Evolutionary conservation across 2,888 invertebrate genomes (phyloP), one percentile per base, ranked within the genome.

Genomic region (Apamea epomidion): DNA sequence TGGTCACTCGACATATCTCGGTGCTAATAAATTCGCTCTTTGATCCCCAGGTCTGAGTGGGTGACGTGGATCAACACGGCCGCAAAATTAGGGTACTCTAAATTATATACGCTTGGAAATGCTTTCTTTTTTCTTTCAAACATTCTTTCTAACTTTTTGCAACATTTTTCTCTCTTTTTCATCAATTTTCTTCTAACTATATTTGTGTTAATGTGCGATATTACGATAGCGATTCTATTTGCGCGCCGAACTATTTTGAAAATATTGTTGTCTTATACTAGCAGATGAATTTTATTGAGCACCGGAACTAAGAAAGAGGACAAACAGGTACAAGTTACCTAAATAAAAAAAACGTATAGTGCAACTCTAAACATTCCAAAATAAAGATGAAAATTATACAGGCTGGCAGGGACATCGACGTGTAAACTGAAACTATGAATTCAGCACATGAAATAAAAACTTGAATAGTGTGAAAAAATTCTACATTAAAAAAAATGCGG

Each of bases 61-160:
- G 32, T 80, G 78, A 81, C 86, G 18, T 88, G 90, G 89, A 80
- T 89, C 86, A 90, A 84, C 79, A 84, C 82, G n/a, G 90, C 90
- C 16, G 78, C 82, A 29, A 88, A 89, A 81, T 73, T 84, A 80
- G 87, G 89, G 89, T 89, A 90, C 12, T 45, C 58, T 48, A 71
- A 45, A 74, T 77, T 60, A 70, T 60, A 51, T 76, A 37, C 37
- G 48, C 69, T 80, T 77, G 73, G 42, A 65, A 21, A 69, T 32
- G 32, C 29, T 65, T 71, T n/a, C 14, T 16, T 25, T 32, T 37
- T 67, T 69, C 48, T 77, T 51, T 83, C 48, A 25, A 64, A 7
- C 21, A 69, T 65, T 74, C 65, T 70, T 60, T 83, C 48, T 32
- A 64, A 7, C 21, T n/a, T 45, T 45, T 54, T 25, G 7, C 54